phyloP scores from a whole-genome alignment of 1,140 invertebrate genomes.

The Eumeta japonica region DNA sequence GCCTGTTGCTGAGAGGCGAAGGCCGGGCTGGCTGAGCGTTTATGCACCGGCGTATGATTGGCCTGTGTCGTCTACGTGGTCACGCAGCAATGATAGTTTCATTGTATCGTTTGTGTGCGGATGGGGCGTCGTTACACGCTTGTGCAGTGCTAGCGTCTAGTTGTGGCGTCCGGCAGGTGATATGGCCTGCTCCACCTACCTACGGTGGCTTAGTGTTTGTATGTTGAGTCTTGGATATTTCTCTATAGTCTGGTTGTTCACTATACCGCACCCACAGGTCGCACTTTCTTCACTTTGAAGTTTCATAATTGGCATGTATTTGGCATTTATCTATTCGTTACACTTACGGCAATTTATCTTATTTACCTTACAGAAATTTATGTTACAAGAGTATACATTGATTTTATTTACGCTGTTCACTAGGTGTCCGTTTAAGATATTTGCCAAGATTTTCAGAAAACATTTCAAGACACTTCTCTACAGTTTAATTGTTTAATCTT shows the following conservation, averaged over 20 bases:
- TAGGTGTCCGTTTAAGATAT: conserved; percentile 5
- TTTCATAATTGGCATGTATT: too few species aligned
- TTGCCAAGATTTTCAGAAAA: too few species aligned
- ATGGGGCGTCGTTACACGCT: neutral
- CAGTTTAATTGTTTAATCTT: conserved; percentile 1
- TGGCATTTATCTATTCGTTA: conserved; percentile 3
- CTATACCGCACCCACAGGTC: conserved; percentile 5
- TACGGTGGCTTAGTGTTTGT: too few species aligned
- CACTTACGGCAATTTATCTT: too few species aligned
- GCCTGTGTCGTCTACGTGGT: neutral
- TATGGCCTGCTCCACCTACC: too few species aligned
- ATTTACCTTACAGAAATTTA: too few species aligned
- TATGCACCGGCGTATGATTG: too few species aligned
- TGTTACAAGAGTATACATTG: conserved; percentile 2
- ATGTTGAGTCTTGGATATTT: too few species aligned
- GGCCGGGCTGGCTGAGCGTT: neutral
- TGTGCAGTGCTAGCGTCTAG: too few species aligned
- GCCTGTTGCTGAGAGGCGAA: neutral
- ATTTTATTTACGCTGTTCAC: conserved; percentile 3
- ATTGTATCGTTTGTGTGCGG: neutral
- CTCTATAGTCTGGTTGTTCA: conserved; percentile 4
- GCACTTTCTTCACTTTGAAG: too few species aligned
- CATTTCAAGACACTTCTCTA: conserved; percentile 2
- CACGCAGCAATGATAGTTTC: neutral
- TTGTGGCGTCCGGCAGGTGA: too few species aligned